Percentiles rank a stretch among this genome's conserved stretches.
These are phyloP conservation scores for Tenrec ecaudatus DNA, from an alignment of 2,113 vertebrate genomes.

Conservation along the genomic window DNA sequence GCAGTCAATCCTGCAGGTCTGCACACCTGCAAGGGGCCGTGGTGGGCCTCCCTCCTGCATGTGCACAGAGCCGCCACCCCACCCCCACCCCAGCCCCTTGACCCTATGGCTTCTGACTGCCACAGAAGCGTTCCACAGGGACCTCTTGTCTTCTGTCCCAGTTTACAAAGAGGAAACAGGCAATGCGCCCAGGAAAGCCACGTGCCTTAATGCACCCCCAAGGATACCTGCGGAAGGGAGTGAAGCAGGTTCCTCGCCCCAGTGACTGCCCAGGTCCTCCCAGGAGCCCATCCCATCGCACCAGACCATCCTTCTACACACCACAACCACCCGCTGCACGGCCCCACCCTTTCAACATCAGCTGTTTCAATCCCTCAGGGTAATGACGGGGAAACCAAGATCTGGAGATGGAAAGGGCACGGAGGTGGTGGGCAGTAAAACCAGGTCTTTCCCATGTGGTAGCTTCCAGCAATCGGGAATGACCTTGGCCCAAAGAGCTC, in stretches of 20 bases:
- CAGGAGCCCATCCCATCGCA: background rate
- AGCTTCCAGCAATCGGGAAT: background rate
- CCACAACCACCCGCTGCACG: background rate
- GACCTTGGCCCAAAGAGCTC: slow-evolving; percentile 72
- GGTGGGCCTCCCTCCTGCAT: background rate
- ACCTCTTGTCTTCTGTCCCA: background rate
- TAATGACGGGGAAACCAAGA: too few species aligned
- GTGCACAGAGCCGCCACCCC: background rate
- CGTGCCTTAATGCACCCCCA: background rate
- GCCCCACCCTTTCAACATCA: background rate
- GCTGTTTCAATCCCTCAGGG: background rate
- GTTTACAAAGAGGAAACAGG: background rate
- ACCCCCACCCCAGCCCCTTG: background rate
- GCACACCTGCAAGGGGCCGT: background rate
- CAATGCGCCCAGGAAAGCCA: background rate
- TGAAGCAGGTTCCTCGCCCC: background rate
- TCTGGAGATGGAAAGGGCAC: background rate
- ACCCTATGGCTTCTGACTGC: background rate
- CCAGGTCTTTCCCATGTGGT: background rate
- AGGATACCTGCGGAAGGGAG: background rate
- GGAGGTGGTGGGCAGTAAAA: background rate
- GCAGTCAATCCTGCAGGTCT: background rate
- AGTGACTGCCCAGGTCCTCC: background rate
- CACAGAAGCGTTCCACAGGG: background rate
- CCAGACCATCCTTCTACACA: background rate